A percentile compares a stretch with the other conserved stretches of the same genome.
Conservation (phyloP, 1,140 invertebrate species). For the Ooceraea biroi region DNA sequence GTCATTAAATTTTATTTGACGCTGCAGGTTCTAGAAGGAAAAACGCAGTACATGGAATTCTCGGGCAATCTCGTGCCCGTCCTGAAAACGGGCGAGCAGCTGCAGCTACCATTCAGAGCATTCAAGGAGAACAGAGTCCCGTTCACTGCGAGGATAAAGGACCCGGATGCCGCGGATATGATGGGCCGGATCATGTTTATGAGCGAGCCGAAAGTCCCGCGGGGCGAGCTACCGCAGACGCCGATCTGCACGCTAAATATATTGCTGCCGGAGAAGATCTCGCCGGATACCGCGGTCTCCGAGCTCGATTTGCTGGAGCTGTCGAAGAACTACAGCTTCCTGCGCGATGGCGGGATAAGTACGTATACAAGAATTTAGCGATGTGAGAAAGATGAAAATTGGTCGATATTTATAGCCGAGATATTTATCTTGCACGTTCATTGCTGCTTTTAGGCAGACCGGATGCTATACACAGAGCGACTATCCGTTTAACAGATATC, state of each 20-base stretch:
- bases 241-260: constrained; percentile 97
- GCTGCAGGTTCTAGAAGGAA: constrained; percentile 92
- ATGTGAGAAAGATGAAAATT: constrained; percentile 18
- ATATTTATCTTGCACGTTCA: background rate
- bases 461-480: constrained; percentile 91
- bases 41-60: constrained; percentile 97
- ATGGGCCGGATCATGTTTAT: constrained; percentile 96
- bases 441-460: constrained; percentile 85
- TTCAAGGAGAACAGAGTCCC: constrained; percentile 98
- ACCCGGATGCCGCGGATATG: constrained; percentile 90
- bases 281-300: constrained; percentile 89
- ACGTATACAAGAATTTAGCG: constrained; percentile 70
- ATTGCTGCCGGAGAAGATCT: constrained; percentile 92
- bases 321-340: constrained; percentile 89
- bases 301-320: constrained; percentile 90
- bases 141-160: constrained; percentile 94
- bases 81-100: constrained; percentile 97
- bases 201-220: constrained; percentile 95
- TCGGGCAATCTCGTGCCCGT: constrained; percentile 98
- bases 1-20: constrained; percentile 8
- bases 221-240: constrained; percentile 93
- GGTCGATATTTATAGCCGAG: background rate
- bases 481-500: constrained; percentile 95
- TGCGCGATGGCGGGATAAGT: constrained; percentile 87
- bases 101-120: constrained; percentile 94